These are phyloP conservation scores for Seira ritae DNA, from an alignment of 2,888 invertebrate species.

Conservation along the genomic window DNA sequence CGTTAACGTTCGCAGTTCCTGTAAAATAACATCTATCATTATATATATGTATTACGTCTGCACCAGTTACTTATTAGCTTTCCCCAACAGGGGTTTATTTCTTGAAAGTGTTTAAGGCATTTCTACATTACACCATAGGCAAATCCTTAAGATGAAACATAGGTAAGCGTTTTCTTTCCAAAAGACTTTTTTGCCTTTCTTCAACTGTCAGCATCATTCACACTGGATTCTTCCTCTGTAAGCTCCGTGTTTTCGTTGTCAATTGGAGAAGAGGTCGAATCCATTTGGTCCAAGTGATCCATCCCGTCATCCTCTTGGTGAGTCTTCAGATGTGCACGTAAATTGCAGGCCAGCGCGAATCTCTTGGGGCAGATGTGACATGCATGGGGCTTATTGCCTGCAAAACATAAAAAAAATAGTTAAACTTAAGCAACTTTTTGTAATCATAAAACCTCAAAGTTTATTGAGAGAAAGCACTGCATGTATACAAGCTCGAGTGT, in stretches of 20 bases:
- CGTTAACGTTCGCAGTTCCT: no score
- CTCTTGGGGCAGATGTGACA: slow-evolving; percentile 84
- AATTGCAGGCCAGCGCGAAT: slow-evolving; percentile 84
- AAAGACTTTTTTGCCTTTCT: no score
- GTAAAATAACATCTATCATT: no score
- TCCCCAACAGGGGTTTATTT: no score
- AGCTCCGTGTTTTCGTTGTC: slow-evolving; percentile 37
- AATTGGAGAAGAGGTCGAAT: slow-evolving; percentile 44
- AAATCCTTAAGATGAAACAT: no score
- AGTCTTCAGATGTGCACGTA: slow-evolving; percentile 85
- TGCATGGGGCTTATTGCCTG: slow-evolving; percentile 85
- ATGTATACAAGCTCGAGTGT: no score
- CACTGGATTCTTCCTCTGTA: slow-evolving; percentile 35
- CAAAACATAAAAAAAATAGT: slow-evolving; percentile 74
- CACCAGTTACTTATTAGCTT: no score
- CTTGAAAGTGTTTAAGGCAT: no score
- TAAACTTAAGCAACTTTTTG: slow-evolving; percentile 21
- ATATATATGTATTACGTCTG: no score
- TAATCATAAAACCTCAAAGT: background rate
- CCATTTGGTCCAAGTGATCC: slow-evolving; percentile 47
- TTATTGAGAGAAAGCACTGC: no score
- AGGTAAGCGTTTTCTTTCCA: no score
- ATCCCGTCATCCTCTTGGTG: slow-evolving; percentile 80
- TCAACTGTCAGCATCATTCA: slow-evolving; percentile 34
- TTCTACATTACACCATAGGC: no score